Evolutionary conservation across 1,140 invertebrate genomes (phyloP), one percentile per base, ranked within the genome.

Genomic region (Pseudomyrmex gracilis): DNA sequence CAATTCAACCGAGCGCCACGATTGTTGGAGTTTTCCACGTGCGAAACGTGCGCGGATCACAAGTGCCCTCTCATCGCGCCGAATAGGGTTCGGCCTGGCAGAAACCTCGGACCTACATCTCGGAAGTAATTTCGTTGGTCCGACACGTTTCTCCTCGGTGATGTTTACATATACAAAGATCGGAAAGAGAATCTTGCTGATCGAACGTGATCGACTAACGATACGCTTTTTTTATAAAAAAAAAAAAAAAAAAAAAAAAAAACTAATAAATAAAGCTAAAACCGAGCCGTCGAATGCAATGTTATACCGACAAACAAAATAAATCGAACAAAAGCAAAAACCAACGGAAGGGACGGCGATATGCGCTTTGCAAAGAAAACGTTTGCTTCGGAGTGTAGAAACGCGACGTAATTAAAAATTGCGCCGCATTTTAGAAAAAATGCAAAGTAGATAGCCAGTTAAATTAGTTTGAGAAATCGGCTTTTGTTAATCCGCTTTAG

Each of bases 401-500:
- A 58, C 17, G 13, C 12, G 64, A 53, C 2, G n/a, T 45, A 78
- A 78, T 70, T 78, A 78, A 78, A 68, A 78, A 70, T 58, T 70
- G 13, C 2, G 13, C 2, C 10, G 12, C 5, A 47, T 68, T 78
- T 78, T 15, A 70, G 64, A n/a, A 78, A 78, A 47, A 24, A 17
- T 12, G 7, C 53, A 20, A 45, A 70, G 64, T 57, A 47, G 53
- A 68, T 70, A 57, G 76, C 66, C 34, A 70, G 57, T 43, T 78
- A 78, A 58, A 78, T 78, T 78, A 78, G 64, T 58, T 70, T 78
- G 43, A 78, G 64, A 78, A 78, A 78, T 78, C 76, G 76, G 76
- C 64, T 78, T 78, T 13, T 8, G 64, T 7, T 78, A 78, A 78
- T 70, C 76, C 76, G 53, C 76, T 70, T 57, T 57, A 49, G 17